Evolutionary conservation across 2,797 vertebrate species (phyloP).

Genomic region (Brachyalestes nurse): DNA sequence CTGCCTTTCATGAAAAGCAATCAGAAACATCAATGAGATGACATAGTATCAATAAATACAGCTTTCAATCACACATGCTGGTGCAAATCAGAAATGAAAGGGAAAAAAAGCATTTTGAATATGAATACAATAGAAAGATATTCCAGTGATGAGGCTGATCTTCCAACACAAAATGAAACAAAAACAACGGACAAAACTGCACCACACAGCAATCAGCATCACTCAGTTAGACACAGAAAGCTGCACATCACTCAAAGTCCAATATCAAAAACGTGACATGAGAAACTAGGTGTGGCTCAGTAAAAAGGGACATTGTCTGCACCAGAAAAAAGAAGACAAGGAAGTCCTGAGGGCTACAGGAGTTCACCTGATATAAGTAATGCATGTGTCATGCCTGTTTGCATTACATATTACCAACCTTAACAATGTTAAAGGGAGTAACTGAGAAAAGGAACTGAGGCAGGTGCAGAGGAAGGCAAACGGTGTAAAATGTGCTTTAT

Average conservation of each 20-base stretch:
- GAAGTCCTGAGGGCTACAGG: conserved; percentile 12
- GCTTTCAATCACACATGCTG: not conserved
- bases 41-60: conserved; percentile 7
- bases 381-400: conserved; percentile 36
- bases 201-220: conserved; percentile 35
- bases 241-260: not conserved
- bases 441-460: conserved; percentile 33
- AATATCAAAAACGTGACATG: not conserved
- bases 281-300: not conserved
- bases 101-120: not conserved
- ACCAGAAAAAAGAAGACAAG: not conserved
- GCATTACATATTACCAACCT: not conserved
- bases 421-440: not conserved
- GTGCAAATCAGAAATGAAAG: not conserved
- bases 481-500: not conserved
- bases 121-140: not conserved
- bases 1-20: not conserved
- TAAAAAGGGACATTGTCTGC: not conserved
- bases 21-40: not conserved
- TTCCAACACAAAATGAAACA: not conserved
- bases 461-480: conserved; percentile 7
- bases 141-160: conserved; percentile 23
- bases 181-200: not conserved
- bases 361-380: conserved; percentile 22
- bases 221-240: conserved; percentile 50